A percentile compares a stretch with the other conserved stretches of the same genome.
phyloP scores from a whole-genome alignment of 1,140 invertebrate species.

The Diorhabda sublineata region DNA sequence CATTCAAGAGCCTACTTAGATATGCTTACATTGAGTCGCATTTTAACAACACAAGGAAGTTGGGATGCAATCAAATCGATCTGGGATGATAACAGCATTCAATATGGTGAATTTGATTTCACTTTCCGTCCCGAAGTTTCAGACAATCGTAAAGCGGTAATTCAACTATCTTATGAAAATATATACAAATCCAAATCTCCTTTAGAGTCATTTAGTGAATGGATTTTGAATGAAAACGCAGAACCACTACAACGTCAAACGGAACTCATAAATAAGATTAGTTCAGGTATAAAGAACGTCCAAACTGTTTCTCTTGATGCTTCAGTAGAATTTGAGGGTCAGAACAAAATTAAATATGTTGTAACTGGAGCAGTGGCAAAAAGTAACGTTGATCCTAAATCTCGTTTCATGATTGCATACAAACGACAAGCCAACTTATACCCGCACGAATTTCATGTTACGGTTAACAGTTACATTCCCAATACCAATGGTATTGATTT shows the following conservation, averaged over 20 bases:
- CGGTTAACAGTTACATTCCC: conserved; percentile 46
- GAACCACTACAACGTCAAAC: conserved; percentile 44
- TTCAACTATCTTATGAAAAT: conserved; percentile 23
- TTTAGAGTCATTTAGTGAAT: conserved; percentile 34
- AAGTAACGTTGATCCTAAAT: conserved; percentile 54
- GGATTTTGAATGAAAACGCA: background rate
- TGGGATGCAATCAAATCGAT: conserved; percentile 32
- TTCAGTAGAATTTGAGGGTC: conserved; percentile 50
- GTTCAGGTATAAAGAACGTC: conserved; percentile 51
- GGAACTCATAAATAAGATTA: conserved; percentile 50
- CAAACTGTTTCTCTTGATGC: conserved; percentile 50
- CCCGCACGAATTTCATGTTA: conserved; percentile 47
- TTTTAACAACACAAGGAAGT: conserved; percentile 32
- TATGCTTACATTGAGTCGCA: conserved; percentile 31
- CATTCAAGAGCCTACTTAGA: conserved; percentile 47
- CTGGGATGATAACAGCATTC: conserved; percentile 29
- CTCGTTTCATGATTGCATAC: conserved; percentile 48
- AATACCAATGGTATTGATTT: conserved; percentile 51
- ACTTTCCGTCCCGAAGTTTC: conserved; percentile 32
- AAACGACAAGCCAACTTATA: conserved; percentile 39
- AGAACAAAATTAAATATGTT: conserved; percentile 47
- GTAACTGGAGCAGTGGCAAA: conserved; percentile 51
- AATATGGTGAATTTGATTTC: conserved; percentile 31
- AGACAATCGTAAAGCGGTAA: conserved; percentile 21
- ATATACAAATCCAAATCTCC: conserved; percentile 32